These are phyloP conservation scores for Diprion similis DNA, from an alignment of 1,140 invertebrate species.

Conservation along the genomic window DNA sequence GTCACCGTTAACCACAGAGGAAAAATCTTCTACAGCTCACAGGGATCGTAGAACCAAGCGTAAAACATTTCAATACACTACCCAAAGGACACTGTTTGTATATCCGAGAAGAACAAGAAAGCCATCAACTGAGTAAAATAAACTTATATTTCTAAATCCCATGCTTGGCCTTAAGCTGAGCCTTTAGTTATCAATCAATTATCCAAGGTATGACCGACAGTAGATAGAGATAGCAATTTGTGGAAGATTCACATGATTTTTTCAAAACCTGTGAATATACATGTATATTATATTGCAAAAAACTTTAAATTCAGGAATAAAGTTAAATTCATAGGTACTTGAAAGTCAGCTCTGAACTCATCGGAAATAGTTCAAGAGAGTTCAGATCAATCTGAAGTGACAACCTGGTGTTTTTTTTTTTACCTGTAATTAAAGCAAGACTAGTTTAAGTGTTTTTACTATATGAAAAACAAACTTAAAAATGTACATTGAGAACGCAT, in stretches of 20 bases:
- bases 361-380: too few relatives aligned
- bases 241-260: not conserved
- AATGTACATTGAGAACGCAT: not conserved
- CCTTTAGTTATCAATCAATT: conserved; percentile 29
- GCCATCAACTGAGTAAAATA: conserved; percentile 11
- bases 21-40: conserved; percentile 6
- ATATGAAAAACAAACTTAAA: not conserved
- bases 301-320: not conserved
- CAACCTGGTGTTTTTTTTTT: not conserved
- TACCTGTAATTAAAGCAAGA: not conserved
- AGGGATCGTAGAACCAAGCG: conserved; percentile 2
- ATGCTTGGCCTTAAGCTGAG: conserved; percentile 8
- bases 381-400: too few relatives aligned
- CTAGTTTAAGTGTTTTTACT: conserved; percentile 5
- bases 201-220: not conserved
- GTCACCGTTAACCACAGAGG: conserved; percentile 21
- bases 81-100: conserved; percentile 30
- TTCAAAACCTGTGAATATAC: not conserved
- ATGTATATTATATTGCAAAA: too few relatives aligned
- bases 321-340: not conserved
- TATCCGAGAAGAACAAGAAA: conserved; percentile 30
- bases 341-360: not conserved
- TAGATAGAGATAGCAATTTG: not conserved
- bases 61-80: not conserved
- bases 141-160: not conserved